A percentile compares a stretch with the other conserved stretches of the same genome.
These are phyloP conservation scores for Scolopax bukidnonensis DNA, from an alignment of 2,797 vertebrate genomes.

Conservation along the genomic window DNA sequence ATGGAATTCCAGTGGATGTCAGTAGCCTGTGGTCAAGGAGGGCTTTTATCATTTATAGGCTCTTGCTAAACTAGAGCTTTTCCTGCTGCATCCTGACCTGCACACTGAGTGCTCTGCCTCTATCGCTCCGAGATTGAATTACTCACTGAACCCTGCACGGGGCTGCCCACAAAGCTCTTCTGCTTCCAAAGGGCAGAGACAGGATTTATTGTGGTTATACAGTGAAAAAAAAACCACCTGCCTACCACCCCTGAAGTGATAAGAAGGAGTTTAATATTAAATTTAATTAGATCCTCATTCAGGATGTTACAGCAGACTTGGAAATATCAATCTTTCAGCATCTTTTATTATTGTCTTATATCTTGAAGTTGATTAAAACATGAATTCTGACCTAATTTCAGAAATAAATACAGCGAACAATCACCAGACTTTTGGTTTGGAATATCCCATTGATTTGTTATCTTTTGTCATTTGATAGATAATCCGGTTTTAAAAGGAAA, in stretches of 20 bases:
- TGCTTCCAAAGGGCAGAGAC: not conserved
- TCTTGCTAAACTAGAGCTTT: not conserved
- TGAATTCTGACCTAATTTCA: not conserved
- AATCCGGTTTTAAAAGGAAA: not conserved
- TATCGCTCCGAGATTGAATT: not conserved
- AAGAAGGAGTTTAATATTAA: not conserved
- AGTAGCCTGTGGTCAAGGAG: not conserved
- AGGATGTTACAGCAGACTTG: not conserved
- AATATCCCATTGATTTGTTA: not conserved
- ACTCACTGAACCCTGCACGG: not conserved
- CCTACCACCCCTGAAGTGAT: not conserved
- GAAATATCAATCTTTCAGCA: not conserved
- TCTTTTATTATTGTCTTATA: not conserved
- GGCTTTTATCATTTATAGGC: slow-evolving; percentile 14
- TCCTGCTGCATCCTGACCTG: not conserved
- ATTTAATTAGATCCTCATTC: not conserved
- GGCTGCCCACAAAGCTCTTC: not conserved
- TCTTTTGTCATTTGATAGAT: not conserved
- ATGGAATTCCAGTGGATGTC: not conserved
- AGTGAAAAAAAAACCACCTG: not conserved
- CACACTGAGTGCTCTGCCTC: not conserved
- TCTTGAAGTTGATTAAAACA: not conserved
- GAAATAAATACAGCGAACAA: not conserved
- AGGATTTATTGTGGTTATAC: not conserved
- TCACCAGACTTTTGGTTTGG: not conserved